These are phyloP conservation scores for Eunapius fragilis DNA, from an alignment of 37 sponge, comb jelly and placozoan genomes.

Conservation along the genomic window DNA sequence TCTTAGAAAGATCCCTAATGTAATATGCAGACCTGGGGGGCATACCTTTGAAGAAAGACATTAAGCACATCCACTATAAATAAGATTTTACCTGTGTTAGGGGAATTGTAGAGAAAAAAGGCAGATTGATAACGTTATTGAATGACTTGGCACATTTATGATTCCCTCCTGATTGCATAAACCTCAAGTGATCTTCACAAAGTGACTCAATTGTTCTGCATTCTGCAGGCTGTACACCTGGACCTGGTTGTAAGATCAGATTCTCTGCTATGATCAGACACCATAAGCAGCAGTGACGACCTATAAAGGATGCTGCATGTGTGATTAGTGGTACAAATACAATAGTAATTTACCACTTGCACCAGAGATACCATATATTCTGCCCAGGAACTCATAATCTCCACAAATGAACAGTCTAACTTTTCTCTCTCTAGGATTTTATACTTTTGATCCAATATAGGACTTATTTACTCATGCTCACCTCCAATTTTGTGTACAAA, in stretches of 20 bases:
- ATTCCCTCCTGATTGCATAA: slow-evolving; percentile 1
- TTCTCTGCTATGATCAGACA: slow-evolving; percentile 18
- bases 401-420: slow-evolving; percentile 36
- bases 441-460: not conserved
- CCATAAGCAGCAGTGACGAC: slow-evolving; percentile 60
- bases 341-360: slow-evolving; percentile 18
- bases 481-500: not conserved
- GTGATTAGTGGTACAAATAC: too few species aligned
- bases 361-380: slow-evolving; percentile 35
- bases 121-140: slow-evolving; percentile 37
- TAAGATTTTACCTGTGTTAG: slow-evolving; percentile 14
- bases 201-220: not conserved
- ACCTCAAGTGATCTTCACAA: not conserved
- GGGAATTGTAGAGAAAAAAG: slow-evolving; percentile 5
- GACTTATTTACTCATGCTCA: not conserved
- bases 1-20: slow-evolving; percentile 40
- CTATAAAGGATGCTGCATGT: not conserved
- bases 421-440: slow-evolving; percentile 15
- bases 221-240: not conserved
- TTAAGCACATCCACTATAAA: not conserved
- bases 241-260: not conserved
- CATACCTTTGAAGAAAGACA: slow-evolving; percentile 18
- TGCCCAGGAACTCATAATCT: slow-evolving; percentile 40
- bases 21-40: slow-evolving; percentile 53
- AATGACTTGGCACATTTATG: slow-evolving; percentile 26